Evolutionary conservation across 2,113 vertebrate species (phyloP).

Genomic region (Peromyscus leucopus): DNA sequence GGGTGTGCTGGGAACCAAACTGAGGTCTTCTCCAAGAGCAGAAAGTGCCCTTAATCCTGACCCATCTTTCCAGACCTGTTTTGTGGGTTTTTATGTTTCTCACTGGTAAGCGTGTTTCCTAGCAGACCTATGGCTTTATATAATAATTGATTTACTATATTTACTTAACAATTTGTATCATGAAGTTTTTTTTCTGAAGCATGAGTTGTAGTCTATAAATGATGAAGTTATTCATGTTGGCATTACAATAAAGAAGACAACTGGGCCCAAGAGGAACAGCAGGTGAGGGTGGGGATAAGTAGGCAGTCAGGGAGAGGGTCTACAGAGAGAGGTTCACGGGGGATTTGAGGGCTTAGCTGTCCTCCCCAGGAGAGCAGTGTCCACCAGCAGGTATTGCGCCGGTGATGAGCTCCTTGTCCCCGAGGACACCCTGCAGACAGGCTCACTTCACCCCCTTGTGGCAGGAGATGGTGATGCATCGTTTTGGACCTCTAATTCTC

Average conservation of each 20-base stretch:
- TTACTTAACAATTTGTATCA: not conserved
- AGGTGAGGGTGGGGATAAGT: not conserved
- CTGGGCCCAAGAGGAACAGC: not conserved
- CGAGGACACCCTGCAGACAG: not conserved
- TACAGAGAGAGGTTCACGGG: not conserved
- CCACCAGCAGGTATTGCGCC: not conserved
- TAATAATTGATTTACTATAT: not conserved
- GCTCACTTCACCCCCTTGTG: not conserved
- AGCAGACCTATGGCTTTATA: not conserved
- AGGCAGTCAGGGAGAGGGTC: too few species aligned
- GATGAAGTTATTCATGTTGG: not conserved
- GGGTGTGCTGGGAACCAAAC: not conserved
- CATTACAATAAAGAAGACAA: not conserved
- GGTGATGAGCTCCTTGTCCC: not conserved
- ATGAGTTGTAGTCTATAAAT: not conserved
- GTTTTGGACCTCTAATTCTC: not conserved
- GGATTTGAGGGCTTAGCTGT: not conserved
- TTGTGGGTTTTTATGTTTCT: not conserved
- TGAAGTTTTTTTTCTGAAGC: not conserved
- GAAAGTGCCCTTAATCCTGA: not conserved
- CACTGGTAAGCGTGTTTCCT: not conserved
- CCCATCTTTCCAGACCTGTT: not conserved
- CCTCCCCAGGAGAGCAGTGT: not conserved
- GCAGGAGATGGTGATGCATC: not conserved
- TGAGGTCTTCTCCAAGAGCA: not conserved